Base-by-base conservation (phyloP, 2,888 invertebrate species). In the Coleophora flavipennella region DNA sequence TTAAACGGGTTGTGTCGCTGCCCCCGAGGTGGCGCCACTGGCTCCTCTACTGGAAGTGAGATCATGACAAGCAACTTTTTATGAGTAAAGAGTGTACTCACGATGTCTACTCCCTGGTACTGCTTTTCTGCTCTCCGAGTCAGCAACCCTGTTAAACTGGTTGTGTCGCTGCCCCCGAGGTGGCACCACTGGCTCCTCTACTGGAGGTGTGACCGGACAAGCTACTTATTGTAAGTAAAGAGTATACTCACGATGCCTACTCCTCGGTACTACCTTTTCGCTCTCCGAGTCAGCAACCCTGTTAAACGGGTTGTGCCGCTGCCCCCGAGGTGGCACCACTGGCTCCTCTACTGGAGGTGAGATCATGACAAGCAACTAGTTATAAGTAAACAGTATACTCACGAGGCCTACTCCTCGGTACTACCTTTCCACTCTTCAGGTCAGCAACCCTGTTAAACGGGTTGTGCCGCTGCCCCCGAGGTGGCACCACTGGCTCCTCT, bases 1-100 rank as follows among this genome's bases (percentile, higher is more conserved):
- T 95, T 93, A 62, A 95, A 94, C 1, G 94, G 94, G 71, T 95
- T 95, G 64, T 93, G 91, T 8, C 94, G 80, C 49, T 91, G 91
- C 8, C 94, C 88, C 1, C 94, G 89, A 0, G 94, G 94, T 0
- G 93, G 92, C 38, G 89, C 88, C 20, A 63, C 67, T 0, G 92
- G 92, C 31, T 90, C n/a, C n/a, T n/a, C n/a, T n/a, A n/a, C n/a
- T n/a, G n/a, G n/a, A n/a, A n/a, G n/a, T n/a, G n/a, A n/a, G n/a
- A n/a, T n/a, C n/a, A n/a, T n/a, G n/a, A n/a, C n/a, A n/a, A n/a
- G n/a, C n/a, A n/a, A n/a, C n/a, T n/a, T n/a, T n/a, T n/a, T n/a
- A n/a, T n/a, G n/a, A n/a, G n/a, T n/a, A n/a, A n/a, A n/a, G n/a
- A n/a, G 6, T 11, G 13, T 41, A 72, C 83, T 77, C 46, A 85